Conservation (phyloP, 2,888 invertebrate genomes). For the Acanthosoma haemorrhoidale region DNA sequence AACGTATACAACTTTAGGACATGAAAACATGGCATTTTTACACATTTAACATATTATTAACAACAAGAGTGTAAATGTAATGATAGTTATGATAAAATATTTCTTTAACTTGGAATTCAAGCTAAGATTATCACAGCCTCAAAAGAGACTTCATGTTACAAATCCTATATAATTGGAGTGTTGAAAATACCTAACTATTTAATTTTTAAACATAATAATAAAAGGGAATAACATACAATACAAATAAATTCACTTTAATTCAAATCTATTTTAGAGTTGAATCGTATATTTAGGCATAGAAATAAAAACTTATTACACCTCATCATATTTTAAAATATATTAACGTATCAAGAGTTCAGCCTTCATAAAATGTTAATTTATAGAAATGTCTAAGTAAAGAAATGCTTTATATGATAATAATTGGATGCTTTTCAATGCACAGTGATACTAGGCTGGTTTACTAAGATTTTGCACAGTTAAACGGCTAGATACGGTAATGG, state of each 20-base stretch:
- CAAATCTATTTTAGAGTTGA: no score
- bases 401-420: no score
- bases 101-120: neutral
- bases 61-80: conserved; percentile 32
- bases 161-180: neutral
- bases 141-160: conserved; percentile 23
- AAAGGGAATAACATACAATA: neutral
- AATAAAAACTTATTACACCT: no score
- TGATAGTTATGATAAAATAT: conserved; percentile 23
- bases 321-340: no score
- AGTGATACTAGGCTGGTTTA: no score
- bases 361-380: no score
- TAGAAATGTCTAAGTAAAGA: no score
- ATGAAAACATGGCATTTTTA: neutral
- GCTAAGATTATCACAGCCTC: conserved; percentile 26
- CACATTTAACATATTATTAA: neutral
- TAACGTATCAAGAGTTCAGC: no score
- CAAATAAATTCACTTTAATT: neutral
- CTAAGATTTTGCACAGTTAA: no score
- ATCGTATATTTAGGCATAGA: no score
- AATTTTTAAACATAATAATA: neutral
- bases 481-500: no score
- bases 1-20: conserved; percentile 22
- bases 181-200: neutral
- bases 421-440: no score